Evolutionary conservation across 2,113 vertebrate species (phyloP), one percentile per base, ranked within the genome.

Genomic region (Planiliza haematocheilus): DNA sequence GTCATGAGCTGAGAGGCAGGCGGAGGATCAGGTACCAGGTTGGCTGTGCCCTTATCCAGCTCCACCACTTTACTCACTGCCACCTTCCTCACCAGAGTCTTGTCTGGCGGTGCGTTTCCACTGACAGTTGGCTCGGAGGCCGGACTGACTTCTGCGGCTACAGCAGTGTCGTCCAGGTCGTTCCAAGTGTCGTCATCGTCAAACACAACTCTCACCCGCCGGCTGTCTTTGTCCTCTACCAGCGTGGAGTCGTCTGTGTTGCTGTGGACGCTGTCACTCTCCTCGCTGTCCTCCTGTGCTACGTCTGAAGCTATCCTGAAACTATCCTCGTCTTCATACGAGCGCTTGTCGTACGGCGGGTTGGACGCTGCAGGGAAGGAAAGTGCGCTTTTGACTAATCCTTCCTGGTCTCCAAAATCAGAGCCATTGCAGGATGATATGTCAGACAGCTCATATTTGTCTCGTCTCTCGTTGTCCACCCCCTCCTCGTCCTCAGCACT

Each of bases 121-220:
- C 42, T 88, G 30, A 42, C 89, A 65, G 77, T 62, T 85, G 52
- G 67, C 82, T 70, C 21, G 41, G 72, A 51, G 52, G 65, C 61
- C 0, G 41, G 61, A 36, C 68, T 43, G 17, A 37, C 7, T 39
- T 53, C 62, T 14, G 42, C 3, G 18, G 51, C 34, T 7, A 81
- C 75, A 39, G 37, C 43, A 0, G 89, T 83, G 64, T 96, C 95
- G 39, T 97, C 96, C 21, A 94, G 82, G 72, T 98, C 96, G 7
- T 95, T 94, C 97, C 97, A 99, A 0, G 97, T 96, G 90, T 95
- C 95, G 55, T 97, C 95, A 65, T 99, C 97, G 36, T 97, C 96
- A 86, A 99, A 99, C 57, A 95, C 94, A 7, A 96, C 80, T n/a
- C 75, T 70, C 60, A 36, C 91, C 34, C 49, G 56, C 6, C 68